Base-by-base conservation (phyloP, 2,113 vertebrate species). In the Myotis davidii region DNA sequence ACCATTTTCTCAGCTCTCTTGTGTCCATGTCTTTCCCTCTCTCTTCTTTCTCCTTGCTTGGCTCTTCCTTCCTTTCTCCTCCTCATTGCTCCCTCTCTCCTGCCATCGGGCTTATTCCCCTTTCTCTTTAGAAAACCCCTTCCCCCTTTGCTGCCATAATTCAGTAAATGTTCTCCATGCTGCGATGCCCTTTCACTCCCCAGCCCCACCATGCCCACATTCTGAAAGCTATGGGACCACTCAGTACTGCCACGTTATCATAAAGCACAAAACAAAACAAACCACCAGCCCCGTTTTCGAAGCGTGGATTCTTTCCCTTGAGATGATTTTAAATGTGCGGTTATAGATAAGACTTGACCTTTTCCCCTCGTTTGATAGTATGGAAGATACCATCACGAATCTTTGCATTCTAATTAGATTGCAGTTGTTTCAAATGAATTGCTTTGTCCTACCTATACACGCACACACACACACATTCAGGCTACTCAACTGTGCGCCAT, bases 381-480 rank as follows among this genome's bases (percentile, higher is more conserved):
- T 50, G 17, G 20, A 83, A 90, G 54, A 45, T 16, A 81, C 18
- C 7, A 4, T 83, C 45, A 82, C 16, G 37, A 86, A 73, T 64
- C 39, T 91, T 54, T 34, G 59, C 17, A 23, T 70, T 56, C n/a
- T 32, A 85, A 89, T 92, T 64, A 70, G 18, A 74, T 72, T 89
- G 39, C 14, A 25, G 9, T 85, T 86, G 12, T 96, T 82, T 94
- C 32, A 79, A 92, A 94, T 65, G 4, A 32, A 50, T 50, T 85
- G 34, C 16, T 42, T 78, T 86, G 83, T n/a, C 59, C 23, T 79
- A 17, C 8, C 23, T 74, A 32, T n/a, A 59, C 56, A 48, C 3
- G 32, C 18, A 3, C 17, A 84, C n/a, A 72, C 4, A n/a, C 18
- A 3, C 10, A 79, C n/a, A 72, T 37, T 78, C 34, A 77, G 7